Evolutionary conservation across 2,797 vertebrate species (phyloP), one percentile per base, ranked within the genome.

Genomic region (Arctocebus calabarensis): DNA sequence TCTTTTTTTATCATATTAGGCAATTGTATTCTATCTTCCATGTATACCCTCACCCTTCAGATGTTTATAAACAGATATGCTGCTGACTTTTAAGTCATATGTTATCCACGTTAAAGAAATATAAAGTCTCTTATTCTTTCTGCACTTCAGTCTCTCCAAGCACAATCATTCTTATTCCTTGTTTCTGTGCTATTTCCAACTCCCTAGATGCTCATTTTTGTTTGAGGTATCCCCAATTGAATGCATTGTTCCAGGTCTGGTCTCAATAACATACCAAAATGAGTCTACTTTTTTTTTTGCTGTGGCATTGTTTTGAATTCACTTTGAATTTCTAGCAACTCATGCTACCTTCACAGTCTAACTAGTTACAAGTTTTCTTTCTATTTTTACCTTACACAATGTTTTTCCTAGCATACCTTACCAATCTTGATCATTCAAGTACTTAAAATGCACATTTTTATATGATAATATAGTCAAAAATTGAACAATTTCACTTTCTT

Each of bases 41-140:
- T 96, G 91, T 96, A 97, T 95, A 94, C 74, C 88, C 62, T 84
- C 93, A 93, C 82, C 70, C 84, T 94, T 95, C 84, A 94, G 25
- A 95, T 97, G 94, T 96, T 97, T 97, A 96, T 97, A 98, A 97
- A 97, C 95, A 96, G 89, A 94, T 86, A 94, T 75, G 91, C 81
- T 81, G 84, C 91, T 94, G 96, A 96, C 96, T 97, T 97, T 96
- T 93, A 90, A 79, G 90, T 96, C 91, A 83, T 95, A 93, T 96
- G 95, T 95, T 83, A 94, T 48, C 92, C 91, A 93, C 0, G 11
- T 75, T 95, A 93, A 91, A 96, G 89, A 95, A 96, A 95, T 62
- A 68, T 9, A 77, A 91, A 20, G 57, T 43, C 48, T 96, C 94
- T 95, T 88, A 66, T 95, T 97, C 92, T 95, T 95, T 34, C 40